Evolutionary conservation across 2,888 invertebrate genomes (phyloP).

Genomic region (Eupithecia abbreviata): DNA sequence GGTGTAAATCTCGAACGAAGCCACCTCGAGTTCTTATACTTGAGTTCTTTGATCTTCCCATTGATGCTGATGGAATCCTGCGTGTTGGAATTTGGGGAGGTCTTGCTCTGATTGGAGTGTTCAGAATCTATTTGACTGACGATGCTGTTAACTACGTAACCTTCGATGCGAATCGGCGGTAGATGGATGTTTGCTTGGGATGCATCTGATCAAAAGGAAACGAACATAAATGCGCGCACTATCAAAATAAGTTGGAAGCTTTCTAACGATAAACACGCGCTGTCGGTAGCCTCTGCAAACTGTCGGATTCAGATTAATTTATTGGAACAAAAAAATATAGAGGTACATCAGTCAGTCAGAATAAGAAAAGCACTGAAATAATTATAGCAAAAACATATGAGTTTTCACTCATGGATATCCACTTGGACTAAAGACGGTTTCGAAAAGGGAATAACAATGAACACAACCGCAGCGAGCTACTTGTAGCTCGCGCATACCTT

Average conservation of each 20-base stretch:
- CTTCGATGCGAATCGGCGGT: conserved; percentile 67
- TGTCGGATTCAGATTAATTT: neutral
- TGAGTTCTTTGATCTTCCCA: conserved; percentile 68
- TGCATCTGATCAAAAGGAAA: conserved; percentile 41
- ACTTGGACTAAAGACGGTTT: too few relatives aligned
- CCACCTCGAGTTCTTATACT: conserved; percentile 46
- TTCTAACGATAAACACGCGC: neutral
- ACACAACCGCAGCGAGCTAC: too few relatives aligned
- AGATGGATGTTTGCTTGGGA: conserved; percentile 52
- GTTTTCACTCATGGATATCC: too few relatives aligned
- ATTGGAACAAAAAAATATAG: too few relatives aligned
- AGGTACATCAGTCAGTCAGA: too few relatives aligned
- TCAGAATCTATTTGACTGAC: conserved; percentile 36
- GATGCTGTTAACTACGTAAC: conserved; percentile 45
- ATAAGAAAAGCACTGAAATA: too few relatives aligned
- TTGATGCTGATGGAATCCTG: conserved; percentile 64
- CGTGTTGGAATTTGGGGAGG: conserved; percentile 15
- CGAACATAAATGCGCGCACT: neutral
- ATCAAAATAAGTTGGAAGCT: neutral
- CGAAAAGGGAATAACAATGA: too few relatives aligned
- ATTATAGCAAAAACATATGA: too few relatives aligned
- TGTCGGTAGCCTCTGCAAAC: neutral
- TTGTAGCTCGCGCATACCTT: too few relatives aligned
- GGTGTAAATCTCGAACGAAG: conserved; percentile 38
- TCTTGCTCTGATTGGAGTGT: conserved; percentile 18